Conservation (phyloP, 2,888 invertebrate species). For the Selenia dentaria region DNA sequence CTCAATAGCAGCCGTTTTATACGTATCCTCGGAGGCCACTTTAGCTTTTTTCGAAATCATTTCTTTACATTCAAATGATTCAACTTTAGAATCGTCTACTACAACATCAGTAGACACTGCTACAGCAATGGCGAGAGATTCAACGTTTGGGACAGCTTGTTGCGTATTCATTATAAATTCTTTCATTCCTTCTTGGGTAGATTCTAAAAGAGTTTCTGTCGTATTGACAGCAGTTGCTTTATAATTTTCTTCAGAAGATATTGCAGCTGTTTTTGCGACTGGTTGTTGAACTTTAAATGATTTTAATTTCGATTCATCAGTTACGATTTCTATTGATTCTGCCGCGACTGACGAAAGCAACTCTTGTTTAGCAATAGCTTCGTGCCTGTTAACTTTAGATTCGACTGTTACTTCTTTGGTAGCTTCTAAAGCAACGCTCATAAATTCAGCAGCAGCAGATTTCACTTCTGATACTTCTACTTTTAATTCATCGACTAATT, state of each 20-base stretch:
- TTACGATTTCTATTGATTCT: neutral
- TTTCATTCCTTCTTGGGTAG: slow-evolving; percentile 32
- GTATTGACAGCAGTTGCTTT: slow-evolving; percentile 28
- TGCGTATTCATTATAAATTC: slow-evolving; percentile 21
- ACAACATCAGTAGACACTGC: slow-evolving; percentile 33
- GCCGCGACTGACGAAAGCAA: neutral
- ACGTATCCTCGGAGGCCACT: slow-evolving; percentile 26
- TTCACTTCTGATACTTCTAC: slow-evolving; percentile 26
- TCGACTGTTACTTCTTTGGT: slow-evolving; percentile 34
- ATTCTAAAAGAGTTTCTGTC: slow-evolving; percentile 29
- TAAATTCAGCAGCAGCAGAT: slow-evolving; percentile 16
- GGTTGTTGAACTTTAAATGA: slow-evolving; percentile 37
- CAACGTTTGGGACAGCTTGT: slow-evolving; percentile 26
- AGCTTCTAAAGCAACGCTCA: slow-evolving; percentile 21
- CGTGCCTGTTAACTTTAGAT: slow-evolving; percentile 19
- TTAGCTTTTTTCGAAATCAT: slow-evolving; percentile 24
- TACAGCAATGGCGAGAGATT: slow-evolving; percentile 34
- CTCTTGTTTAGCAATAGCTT: neutral
- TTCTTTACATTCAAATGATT: slow-evolving; percentile 25
- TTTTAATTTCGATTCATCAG: slow-evolving; percentile 30
- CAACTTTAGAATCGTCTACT: slow-evolving; percentile 30
- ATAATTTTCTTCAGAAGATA: slow-evolving; percentile 35
- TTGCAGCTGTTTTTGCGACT: slow-evolving; percentile 35
- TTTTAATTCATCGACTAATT: slow-evolving; percentile 9
- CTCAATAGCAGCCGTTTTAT: slow-evolving; percentile 30